Base-by-base conservation (phyloP, 2,888 invertebrate genomes). In the Diaprepes abbreviatus region DNA sequence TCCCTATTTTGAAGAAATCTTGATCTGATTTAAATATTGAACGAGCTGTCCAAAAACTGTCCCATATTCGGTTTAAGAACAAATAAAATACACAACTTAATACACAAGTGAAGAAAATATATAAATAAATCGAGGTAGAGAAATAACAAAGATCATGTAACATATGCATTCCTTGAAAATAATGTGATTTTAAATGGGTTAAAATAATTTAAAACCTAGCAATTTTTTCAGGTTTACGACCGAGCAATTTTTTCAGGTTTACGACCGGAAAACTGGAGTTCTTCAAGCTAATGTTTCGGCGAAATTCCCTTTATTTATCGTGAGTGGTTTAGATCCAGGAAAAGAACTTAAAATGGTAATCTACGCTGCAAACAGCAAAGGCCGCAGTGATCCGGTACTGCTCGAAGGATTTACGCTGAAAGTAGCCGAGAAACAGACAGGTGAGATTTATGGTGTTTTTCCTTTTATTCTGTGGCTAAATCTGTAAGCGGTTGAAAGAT, bases 281-380 rank as follows among this genome's bases (percentile, higher is more conserved):
- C 70, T 79, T 24, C 86, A 91, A 75, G 89, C 90, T 7, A 93
- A 93, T 80, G 87, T 90, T 6, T 90, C 92, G 2, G 90, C 92
- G 35, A 88, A 88, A 73, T 88, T 89, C 76, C 92, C 95, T 0
- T 86, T 89, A 31, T 93, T 96, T 85, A 90, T 90, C 64, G 91
- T 95, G 0, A 89, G 89, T 74, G 92, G 91, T 3, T 87, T 96
- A 59, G 92, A 93, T 63, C 89, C 95, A 0, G 95, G 93, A 4
- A 91, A 91, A 77, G 88, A 91, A 12, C 88, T 96, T 74, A 91
- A 91, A 77, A 90, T 96, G 82, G 86, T 91, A 59, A 89, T 96
- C 72, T 95, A 93, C 83, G 92, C 95, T 1, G 90, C 90, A 68
- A 96, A 96, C 83, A 89, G 91, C 4, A 92, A 93, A 79, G 96